A percentile compares a stretch with the other conserved stretches of the same genome.
Conservation (phyloP, 2,113 vertebrate genomes). For the Emydocephalus ijimae region DNA sequence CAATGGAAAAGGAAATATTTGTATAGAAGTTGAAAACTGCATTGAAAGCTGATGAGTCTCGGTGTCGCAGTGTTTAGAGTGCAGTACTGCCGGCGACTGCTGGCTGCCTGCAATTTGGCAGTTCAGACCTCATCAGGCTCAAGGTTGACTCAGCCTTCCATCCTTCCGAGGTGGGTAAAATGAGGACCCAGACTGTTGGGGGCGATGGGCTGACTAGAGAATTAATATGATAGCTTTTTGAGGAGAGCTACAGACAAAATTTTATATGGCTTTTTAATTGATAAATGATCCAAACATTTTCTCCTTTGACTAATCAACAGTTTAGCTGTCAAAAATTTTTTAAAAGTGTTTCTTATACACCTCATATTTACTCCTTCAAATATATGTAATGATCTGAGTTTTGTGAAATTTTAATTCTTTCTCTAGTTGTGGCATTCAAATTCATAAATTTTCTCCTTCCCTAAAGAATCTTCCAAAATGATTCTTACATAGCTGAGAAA, state of each 20-base stretch:
- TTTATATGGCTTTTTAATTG: background rate
- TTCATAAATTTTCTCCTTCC: background rate
- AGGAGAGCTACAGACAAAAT: background rate
- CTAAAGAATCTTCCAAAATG: background rate
- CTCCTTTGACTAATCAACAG: background rate
- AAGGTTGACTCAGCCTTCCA: no score
- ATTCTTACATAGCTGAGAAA: background rate
- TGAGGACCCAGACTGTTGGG: no score
- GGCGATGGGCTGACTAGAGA: background rate
- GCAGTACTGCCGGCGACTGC: no score
- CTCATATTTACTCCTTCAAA: background rate
- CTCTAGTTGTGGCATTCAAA: background rate
- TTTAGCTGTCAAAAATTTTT: background rate
- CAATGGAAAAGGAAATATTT: background rate
- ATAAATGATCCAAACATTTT: background rate
- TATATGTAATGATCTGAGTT: background rate
- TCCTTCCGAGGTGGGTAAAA: no score
- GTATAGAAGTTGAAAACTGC: background rate
- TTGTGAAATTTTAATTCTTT: background rate
- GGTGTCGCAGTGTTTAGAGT: no score
- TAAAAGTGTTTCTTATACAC: background rate
- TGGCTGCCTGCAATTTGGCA: no score
- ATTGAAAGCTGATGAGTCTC: no score
- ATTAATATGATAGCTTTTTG: background rate
- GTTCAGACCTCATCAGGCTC: no score